Percentiles rank a stretch among this genome's conserved stretches.
Evolutionary conservation across 2,888 invertebrate genomes (phyloP).

Genomic region (Schrankia costaestrigalis): DNA sequence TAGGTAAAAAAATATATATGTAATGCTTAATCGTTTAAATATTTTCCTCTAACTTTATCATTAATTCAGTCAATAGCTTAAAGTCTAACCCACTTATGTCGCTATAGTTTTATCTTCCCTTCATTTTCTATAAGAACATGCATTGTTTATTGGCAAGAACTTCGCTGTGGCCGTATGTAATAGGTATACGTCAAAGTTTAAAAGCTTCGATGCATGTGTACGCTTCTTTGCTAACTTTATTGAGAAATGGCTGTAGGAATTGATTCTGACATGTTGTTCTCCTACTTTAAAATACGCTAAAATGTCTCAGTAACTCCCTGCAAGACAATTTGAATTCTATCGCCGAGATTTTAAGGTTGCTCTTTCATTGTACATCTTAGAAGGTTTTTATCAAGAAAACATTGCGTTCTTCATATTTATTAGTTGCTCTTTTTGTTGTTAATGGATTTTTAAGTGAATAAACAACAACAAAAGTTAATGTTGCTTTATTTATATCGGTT

Average conservation of each 20-base stretch:
- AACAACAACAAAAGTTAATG: slow-evolving; percentile 54
- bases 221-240: slow-evolving; percentile 57
- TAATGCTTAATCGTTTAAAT: no score
- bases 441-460: slow-evolving; percentile 79
- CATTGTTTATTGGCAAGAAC: slow-evolving; percentile 30
- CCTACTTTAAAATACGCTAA: slow-evolving; percentile 63
- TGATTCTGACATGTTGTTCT: slow-evolving; percentile 69
- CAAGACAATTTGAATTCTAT: slow-evolving; percentile 26
- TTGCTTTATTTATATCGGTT: slow-evolving; percentile 33
- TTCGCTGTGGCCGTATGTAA: slow-evolving; percentile 29
- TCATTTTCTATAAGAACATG: slow-evolving; percentile 7
- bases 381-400: slow-evolving; percentile 42
- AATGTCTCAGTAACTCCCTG: slow-evolving; percentile 19
- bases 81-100: no score
- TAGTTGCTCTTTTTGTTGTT: slow-evolving; percentile 71
- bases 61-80: no score
- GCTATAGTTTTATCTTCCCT: no score
- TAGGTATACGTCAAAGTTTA: slow-evolving; percentile 70
- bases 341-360: slow-evolving; percentile 3
- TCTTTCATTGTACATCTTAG: slow-evolving; percentile 12
- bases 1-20: no score
- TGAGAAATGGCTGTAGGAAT: slow-evolving; percentile 75
- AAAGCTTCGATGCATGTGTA: slow-evolving; percentile 68
- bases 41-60: no score
- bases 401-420: slow-evolving; percentile 66